A percentile compares a stretch with the other conserved stretches of the same genome.
Conservation (phyloP, 2,113 vertebrate species). For the Carollia perspicillata region DNA sequence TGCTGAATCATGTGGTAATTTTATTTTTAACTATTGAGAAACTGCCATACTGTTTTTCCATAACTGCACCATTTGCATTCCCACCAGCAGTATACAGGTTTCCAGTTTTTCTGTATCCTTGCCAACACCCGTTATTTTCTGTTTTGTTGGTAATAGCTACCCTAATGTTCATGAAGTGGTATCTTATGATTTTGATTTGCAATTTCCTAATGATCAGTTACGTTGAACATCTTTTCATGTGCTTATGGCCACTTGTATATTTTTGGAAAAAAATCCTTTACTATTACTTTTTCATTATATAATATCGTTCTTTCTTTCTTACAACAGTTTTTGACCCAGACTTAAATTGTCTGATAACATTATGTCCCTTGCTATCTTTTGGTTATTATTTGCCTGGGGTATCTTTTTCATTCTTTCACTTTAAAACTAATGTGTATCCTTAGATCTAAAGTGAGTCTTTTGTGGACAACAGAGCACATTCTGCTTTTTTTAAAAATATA, state of each 20-base stretch:
- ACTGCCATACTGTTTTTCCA: background rate
- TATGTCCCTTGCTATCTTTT: background rate
- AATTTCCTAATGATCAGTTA: background rate
- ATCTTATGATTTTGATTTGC: background rate
- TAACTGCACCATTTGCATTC: background rate
- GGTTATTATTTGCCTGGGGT: background rate
- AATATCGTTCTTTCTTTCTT: background rate
- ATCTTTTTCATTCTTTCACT: background rate
- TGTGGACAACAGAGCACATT: background rate
- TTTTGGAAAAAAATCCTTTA: background rate
- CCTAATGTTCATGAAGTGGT: background rate
- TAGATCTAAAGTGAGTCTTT: background rate
- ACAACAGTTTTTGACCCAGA: background rate
- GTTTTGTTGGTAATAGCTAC: background rate
- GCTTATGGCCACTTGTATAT: background rate
- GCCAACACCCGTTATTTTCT: background rate
- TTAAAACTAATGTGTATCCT: background rate
- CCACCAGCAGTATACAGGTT: background rate
- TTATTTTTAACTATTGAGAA: background rate
- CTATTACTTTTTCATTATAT: background rate
- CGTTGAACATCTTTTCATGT: background rate
- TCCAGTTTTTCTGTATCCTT: background rate
- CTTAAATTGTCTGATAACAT: background rate
- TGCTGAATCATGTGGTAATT: background rate
- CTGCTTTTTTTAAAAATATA: too few relatives aligned